Evolutionary conservation across 2,113 vertebrate genomes (phyloP).

Genomic region (zebrafish (Danio rerio)): DNA sequence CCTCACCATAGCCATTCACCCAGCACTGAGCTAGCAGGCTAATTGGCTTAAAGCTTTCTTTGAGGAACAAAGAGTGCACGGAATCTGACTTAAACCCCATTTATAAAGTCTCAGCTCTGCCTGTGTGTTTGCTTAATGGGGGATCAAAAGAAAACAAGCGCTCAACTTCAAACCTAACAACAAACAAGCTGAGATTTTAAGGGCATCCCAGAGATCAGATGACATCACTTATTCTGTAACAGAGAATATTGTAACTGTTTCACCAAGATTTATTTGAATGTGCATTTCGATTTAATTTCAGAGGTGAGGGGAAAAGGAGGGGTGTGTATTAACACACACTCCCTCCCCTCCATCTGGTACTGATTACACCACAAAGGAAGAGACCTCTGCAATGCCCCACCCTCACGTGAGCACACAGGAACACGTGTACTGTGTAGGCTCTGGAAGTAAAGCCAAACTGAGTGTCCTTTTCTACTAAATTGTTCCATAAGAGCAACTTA

Average conservation of each 20-base stretch:
- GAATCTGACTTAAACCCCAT: neutral
- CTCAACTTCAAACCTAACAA: neutral
- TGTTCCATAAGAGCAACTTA: neutral
- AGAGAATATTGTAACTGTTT: neutral
- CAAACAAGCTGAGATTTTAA: neutral
- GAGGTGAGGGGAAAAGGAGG: constrained; percentile 23
- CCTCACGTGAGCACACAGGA: neutral
- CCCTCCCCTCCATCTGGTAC: constrained; percentile 22
- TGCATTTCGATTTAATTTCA: constrained; percentile 17
- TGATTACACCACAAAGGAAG: constrained; percentile 27
- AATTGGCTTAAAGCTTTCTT: constrained; percentile 36
- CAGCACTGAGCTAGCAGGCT: constrained; percentile 16
- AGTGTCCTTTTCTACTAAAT: neutral
- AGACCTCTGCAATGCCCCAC: constrained; percentile 39
- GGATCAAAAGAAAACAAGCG: constrained; percentile 29
- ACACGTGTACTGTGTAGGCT: neutral
- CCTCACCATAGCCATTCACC: constrained; percentile 7
- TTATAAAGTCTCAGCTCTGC: constrained; percentile 7
- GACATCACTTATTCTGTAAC: neutral
- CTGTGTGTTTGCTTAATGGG: constrained; percentile 7
- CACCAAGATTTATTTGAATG: constrained; percentile 20
- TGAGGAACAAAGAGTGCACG: constrained; percentile 14
- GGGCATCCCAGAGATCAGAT: neutral
- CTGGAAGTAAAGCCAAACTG: neutral
- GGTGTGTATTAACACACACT: neutral